Base-by-base conservation (phyloP, 2,888 invertebrate genomes). In the Anoplius nigerrimus region DNA sequence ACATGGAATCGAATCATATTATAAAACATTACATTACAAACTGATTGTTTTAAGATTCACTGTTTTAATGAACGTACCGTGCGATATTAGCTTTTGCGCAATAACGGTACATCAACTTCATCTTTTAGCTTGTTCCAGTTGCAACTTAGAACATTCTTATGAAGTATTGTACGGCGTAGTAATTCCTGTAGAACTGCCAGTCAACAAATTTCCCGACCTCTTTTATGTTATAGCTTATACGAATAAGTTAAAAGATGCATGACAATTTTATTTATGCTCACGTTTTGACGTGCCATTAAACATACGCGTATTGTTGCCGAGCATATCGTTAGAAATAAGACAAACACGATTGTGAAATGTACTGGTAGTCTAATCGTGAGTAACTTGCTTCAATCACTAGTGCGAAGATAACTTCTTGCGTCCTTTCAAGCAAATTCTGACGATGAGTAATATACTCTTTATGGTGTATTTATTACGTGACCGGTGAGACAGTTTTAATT, bases 211-310 rank as follows among this genome's bases (percentile, higher is more conserved):
- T 51, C 52, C 16, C 46, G 61, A 20, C 20, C 11, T 13, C 11
- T 65, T 71, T 74, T 74, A 48, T 67, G 68, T 78, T 76, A 42
- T 69, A 74, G 66, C 43, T 57, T 59, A 74, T 61, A 52, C 66
- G 58, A 71, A 16, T 46, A 62, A 56, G 57, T 42, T 66, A 51
- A 60, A 54, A 18, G 8, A 51, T 76, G 74, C 78, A 79, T 76
- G 76, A 71, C 62, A 53, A n/a, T 61, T 69, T 61, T 42, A 52
- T 71, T 48, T 69, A 34, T 43, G 58, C 53, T 69, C 66, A 60
- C 24, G 55, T 63, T 63, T 74, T 65, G 20, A 70, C 64, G 66
- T 76, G 66, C 64, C 71, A 71, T 69, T 66, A 24, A 24, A 34
- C 61, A 53, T 62, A 56, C 34, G 34, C 11, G 34, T 34, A 34